Base-by-base conservation (phyloP, 1,140 invertebrate species). In the Ericerus pela region DNA sequence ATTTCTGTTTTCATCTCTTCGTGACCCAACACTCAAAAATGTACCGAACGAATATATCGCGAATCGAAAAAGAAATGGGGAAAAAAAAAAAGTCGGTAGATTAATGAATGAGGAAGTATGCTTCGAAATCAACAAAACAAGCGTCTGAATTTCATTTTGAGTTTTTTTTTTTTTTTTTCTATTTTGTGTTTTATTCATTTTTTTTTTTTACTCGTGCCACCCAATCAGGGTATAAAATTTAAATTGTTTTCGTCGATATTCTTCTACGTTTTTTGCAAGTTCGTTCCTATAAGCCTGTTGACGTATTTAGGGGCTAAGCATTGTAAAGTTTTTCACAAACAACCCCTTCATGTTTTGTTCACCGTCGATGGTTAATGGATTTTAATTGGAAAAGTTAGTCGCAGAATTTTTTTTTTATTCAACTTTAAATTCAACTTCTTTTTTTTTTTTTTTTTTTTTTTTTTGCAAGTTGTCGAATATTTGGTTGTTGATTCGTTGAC, bases 381-480 rank as follows among this genome's bases (percentile, higher is more conserved):
- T 47, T 47, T 47, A 47, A 47, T 47, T 47, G 41, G 41, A 47
- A 47, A 47, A 47, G 41, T 47, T 47, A 14, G 41, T 47, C n/a
- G n/a, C n/a, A n/a, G n/a, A n/a, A n/a, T n/a, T n/a, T n/a, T n/a
- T n/a, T n/a, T n/a, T n/a, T n/a, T n/a, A n/a, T n/a, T n/a, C n/a
- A n/a, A n/a, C n/a, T n/a, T n/a, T n/a, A n/a, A n/a, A n/a, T n/a
- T n/a, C n/a, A n/a, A n/a, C n/a, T n/a, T n/a, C n/a, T n/a, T n/a
- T n/a, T n/a, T n/a, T n/a, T n/a, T n/a, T n/a, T n/a, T n/a, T n/a
- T n/a, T n/a, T n/a, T n/a, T n/a, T n/a, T n/a, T n/a, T n/a, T n/a
- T n/a, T n/a, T n/a, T n/a, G n/a, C n/a, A n/a, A n/a, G n/a, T n/a
- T n/a, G n/a, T n/a, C n/a, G n/a, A n/a, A n/a, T n/a, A n/a, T n/a